A percentile compares a stretch with the other conserved stretches of the same genome.
Conservation (phyloP, 2,113 vertebrate species). For the Chloebia gouldiae region DNA sequence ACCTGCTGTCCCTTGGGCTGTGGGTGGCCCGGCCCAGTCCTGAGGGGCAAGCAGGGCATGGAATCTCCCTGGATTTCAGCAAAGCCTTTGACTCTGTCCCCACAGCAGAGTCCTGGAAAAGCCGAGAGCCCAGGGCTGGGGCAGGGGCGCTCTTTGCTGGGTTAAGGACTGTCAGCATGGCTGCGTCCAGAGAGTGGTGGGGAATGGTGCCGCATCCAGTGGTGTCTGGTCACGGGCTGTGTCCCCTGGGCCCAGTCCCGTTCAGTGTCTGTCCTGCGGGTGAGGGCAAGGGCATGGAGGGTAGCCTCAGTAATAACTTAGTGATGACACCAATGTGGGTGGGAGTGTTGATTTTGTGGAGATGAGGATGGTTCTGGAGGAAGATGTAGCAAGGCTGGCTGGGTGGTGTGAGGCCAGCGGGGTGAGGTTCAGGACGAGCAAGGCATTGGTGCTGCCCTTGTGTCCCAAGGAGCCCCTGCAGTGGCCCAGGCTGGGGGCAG, state of each 20-base stretch:
- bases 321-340: too few species aligned
- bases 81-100: fast-evolving
- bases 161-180: neutral
- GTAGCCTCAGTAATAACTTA: neutral
- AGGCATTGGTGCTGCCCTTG: neutral
- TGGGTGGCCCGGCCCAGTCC: too few species aligned
- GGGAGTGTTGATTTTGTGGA: fast-evolving
- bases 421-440: fast-evolving
- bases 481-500: neutral
- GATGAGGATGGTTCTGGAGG: neutral
- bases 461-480: neutral
- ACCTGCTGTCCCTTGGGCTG: too few species aligned
- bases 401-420: fast-evolving
- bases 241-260: neutral
- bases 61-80: too few species aligned
- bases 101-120: neutral
- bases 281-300: fast-evolving
- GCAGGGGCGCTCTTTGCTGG: neutral
- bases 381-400: neutral
- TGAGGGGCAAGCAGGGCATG: too few species aligned
- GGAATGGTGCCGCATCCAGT: fast-evolving
- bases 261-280: neutral
- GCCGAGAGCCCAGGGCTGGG: fast-evolving
- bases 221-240: fast-evolving
- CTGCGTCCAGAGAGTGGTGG: fast-evolving